Percentiles rank a stretch among this genome's conserved stretches.
Evolutionary conservation across 2,797 vertebrate genomes (phyloP).

Genomic region (Premnoplex brunnescens): DNA sequence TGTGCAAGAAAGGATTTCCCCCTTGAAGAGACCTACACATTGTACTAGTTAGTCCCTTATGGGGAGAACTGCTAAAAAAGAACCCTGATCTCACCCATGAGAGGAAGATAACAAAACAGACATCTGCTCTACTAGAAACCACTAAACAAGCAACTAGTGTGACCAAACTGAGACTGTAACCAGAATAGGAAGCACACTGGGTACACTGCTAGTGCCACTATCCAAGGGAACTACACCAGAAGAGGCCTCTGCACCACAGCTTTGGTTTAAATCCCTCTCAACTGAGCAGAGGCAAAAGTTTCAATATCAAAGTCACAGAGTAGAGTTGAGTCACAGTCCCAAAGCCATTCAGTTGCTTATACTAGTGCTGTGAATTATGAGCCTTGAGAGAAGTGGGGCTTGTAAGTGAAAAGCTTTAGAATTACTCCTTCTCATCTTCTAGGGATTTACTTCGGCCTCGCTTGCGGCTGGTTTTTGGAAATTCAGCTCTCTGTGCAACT

Average conservation of each 20-base stretch:
- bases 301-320: neutral
- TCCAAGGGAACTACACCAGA: conserved; percentile 2
- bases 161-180: conserved; percentile 11
- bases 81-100: neutral
- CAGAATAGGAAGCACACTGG: neutral
- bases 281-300: neutral
- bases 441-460: conserved; percentile 65
- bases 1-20: neutral
- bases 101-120: neutral
- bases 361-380: neutral
- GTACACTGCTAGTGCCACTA: neutral
- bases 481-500: conserved; percentile 48
- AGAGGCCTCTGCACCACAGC: conserved; percentile 30
- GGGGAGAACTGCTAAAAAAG: neutral
- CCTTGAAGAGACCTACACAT: neutral
- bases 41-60: neutral
- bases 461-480: conserved; percentile 58
- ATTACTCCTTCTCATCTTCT: neutral
- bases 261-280: conserved; percentile 5
- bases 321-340: neutral
- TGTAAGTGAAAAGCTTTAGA: conserved; percentile 9
- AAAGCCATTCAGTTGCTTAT: neutral
- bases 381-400: neutral
- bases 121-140: neutral
- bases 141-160: conserved; percentile 48